phyloP scores from a whole-genome alignment of 2,797 vertebrate genomes.

The Nannoperca australis region DNA sequence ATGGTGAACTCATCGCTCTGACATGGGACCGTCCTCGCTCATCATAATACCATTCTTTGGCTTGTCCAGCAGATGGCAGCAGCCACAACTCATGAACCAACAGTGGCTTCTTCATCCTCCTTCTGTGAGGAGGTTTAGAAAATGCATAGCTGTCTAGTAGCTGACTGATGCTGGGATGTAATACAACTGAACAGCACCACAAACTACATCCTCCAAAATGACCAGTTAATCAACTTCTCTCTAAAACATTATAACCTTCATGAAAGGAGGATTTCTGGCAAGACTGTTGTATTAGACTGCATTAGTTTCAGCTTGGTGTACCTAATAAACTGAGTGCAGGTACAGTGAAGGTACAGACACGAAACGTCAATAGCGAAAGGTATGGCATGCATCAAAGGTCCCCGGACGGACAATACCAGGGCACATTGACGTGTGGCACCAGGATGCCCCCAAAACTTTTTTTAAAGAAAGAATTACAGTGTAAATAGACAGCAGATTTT shows the following conservation, averaged over 20 bases:
- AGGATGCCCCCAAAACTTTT: too few relatives aligned
- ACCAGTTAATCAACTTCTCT: background rate
- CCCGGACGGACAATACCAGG: too few relatives aligned
- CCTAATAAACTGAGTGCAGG: too few relatives aligned
- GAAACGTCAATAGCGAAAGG: too few relatives aligned
- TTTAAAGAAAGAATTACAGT: background rate
- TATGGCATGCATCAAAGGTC: too few relatives aligned
- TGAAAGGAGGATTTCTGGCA: background rate
- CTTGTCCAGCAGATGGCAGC: slow-evolving; percentile 64
- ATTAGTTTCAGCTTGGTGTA: too few relatives aligned
- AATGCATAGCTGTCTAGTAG: background rate
- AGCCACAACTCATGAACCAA: background rate
- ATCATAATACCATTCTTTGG: background rate
- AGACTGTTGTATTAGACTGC: background rate
- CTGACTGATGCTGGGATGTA: too few relatives aligned
- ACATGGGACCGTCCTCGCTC: background rate
- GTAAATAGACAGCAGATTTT: background rate
- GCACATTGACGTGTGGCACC: too few relatives aligned
- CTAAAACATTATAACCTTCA: background rate
- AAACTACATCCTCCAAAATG: background rate
- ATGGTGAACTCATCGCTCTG: background rate
- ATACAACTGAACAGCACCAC: background rate
- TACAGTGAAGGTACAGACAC: too few relatives aligned
- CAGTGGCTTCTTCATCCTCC: background rate
- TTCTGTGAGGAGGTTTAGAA: background rate